Conservation (phyloP, 2,113 vertebrate genomes). For the Seriola aureovittata region DNA sequence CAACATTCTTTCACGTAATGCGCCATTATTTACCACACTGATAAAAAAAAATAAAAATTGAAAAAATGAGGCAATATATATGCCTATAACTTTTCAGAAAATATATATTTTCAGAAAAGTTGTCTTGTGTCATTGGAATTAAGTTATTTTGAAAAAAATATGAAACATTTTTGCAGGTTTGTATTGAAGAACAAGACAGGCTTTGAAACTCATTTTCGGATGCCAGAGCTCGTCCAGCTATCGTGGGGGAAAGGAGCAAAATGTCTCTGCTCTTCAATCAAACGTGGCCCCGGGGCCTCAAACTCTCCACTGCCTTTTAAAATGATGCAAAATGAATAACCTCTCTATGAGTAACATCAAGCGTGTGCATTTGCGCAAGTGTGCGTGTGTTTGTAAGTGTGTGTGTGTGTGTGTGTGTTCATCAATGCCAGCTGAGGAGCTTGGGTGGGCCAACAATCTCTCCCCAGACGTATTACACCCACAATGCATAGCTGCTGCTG, state of each 20-base stretch:
- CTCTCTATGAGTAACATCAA: conserved; percentile 36
- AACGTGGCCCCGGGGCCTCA: conserved; percentile 18
- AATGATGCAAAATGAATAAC: conserved; percentile 50
- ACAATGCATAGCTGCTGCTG: conserved; percentile 50
- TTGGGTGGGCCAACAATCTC: conserved; percentile 73
- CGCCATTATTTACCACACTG: background rate
- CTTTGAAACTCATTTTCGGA: background rate
- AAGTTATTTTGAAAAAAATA: background rate
- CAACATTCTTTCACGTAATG: background rate
- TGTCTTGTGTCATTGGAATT: background rate
- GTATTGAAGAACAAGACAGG: background rate
- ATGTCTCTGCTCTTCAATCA: conserved; percentile 41
- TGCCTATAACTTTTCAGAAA: background rate
- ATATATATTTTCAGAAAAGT: background rate
- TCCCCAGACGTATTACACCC: conserved; percentile 62
- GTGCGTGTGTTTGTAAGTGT: conserved; percentile 11
- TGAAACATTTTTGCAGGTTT: background rate
- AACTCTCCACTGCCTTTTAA: conserved; percentile 36
- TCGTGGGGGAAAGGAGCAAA: background rate
- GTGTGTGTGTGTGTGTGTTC: conserved; percentile 19
- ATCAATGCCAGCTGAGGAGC: conserved; percentile 57
- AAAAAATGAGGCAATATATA: too few species aligned
- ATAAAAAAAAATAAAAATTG: background rate
- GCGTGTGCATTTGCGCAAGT: conserved; percentile 8
- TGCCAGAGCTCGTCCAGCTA: background rate